Percentiles rank a stretch among this genome's conserved stretches.
Evolutionary conservation across 37 sponge, comb jelly and placozoan genomes (phyloP).

Genomic region (Chondrilla cf. caribensis): DNA sequence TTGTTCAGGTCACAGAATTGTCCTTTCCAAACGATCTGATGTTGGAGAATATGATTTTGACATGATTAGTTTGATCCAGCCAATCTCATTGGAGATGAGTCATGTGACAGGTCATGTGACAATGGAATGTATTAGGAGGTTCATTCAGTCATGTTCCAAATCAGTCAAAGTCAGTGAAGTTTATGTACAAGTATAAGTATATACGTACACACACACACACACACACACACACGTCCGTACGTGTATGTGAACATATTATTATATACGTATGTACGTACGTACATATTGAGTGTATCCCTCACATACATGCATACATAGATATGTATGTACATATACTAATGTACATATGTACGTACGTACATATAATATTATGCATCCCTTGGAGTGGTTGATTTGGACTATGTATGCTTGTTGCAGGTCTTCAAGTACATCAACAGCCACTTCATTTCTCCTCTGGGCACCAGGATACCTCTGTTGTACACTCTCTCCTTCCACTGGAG

Average conservation of each 20-base stretch:
- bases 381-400: no score
- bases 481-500: background rate
- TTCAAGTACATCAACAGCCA: conserved; percentile 1
- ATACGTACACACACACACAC: background rate
- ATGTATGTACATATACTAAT: background rate
- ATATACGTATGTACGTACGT: background rate
- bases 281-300: no score
- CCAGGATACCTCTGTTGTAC: background rate
- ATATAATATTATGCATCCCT: no score
- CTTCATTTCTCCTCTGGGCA: background rate
- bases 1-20: background rate
- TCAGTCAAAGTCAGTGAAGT: background rate
- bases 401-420: no score
- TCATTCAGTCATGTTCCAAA: background rate
- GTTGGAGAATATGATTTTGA: background rate
- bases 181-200: background rate
- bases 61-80: background rate
- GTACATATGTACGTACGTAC: background rate
- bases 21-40: background rate
- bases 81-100: background rate
- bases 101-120: background rate
- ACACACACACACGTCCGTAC: background rate
- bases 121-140: background rate
- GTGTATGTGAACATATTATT: background rate
- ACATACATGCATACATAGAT: no score